Evolutionary conservation across 1,140 invertebrate genomes (phyloP).

Genomic region (Apis cerana): DNA sequence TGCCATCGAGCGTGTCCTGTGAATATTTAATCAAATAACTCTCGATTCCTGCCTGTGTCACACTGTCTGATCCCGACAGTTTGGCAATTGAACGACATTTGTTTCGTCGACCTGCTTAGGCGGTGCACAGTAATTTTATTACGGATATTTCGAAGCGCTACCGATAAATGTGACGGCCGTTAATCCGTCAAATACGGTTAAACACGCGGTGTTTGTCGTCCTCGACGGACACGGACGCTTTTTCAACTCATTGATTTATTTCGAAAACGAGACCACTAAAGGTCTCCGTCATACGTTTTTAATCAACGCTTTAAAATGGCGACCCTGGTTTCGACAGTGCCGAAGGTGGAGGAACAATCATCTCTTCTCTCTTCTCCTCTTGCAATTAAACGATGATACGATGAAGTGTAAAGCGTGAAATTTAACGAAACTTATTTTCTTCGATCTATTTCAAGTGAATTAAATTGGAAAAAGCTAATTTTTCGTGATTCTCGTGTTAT

Average conservation of each 20-base stretch:
- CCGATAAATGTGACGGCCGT: constrained; percentile 30
- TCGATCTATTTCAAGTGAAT: background rate
- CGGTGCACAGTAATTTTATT: constrained; percentile 8
- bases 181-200: constrained; percentile 42
- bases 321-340: background rate
- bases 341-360: no score
- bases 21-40: constrained; percentile 43
- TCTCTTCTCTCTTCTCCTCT: no score
- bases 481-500: background rate
- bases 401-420: background rate
- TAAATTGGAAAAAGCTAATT: background rate
- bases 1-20: constrained; percentile 8
- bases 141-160: background rate
- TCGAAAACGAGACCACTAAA: background rate
- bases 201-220: constrained; percentile 18
- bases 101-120: constrained; percentile 17
- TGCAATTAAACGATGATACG: constrained; percentile 3
- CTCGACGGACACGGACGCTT: background rate
- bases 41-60: background rate
- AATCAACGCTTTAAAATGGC: constrained; percentile 8
- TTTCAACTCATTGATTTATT: constrained; percentile 9
- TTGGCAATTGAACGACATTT: constrained; percentile 21
- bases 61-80: background rate
- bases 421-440: background rate
- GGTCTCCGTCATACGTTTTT: background rate